Evolutionary conservation across 2,113 vertebrate genomes (phyloP).

Genomic region (Oncorhynchus keta): DNA sequence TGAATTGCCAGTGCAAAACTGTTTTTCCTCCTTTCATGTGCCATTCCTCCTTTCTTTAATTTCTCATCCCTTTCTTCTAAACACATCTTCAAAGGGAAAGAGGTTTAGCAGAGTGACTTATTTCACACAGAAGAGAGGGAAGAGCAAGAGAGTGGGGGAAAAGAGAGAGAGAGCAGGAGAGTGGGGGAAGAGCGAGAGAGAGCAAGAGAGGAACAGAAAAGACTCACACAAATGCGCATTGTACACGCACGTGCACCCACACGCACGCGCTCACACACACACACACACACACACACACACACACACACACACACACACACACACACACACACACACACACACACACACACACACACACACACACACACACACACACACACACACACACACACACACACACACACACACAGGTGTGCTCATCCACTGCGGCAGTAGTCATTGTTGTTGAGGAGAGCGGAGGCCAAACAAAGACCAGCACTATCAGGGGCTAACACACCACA

Average conservation of each 20-base stretch:
- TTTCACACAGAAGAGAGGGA: background rate
- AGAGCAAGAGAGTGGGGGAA: background rate
- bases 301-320: background rate
- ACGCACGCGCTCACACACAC: background rate
- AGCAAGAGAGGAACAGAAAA: background rate
- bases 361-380: background rate
- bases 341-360: background rate
- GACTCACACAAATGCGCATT: background rate
- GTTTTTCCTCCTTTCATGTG: conserved; percentile 25
- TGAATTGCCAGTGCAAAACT: conserved; percentile 22
- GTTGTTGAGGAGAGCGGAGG: background rate
- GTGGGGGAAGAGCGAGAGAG: background rate
- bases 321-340: background rate
- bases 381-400: background rate
- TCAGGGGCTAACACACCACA: conserved; percentile 4
- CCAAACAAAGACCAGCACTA: conserved; percentile 9
- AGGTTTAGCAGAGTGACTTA: conserved; percentile 27
- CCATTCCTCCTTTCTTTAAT: conserved; percentile 37
- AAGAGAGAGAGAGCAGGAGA: background rate
- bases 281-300: background rate
- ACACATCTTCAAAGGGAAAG: conserved; percentile 45
- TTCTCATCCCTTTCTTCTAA: conserved; percentile 48
- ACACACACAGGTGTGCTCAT: conserved; percentile 2
- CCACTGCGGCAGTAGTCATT: conserved; percentile 5
- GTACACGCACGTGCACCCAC: background rate